Base-by-base conservation (phyloP, 2,888 invertebrate species). In the Willowsia nigromaculata region DNA sequence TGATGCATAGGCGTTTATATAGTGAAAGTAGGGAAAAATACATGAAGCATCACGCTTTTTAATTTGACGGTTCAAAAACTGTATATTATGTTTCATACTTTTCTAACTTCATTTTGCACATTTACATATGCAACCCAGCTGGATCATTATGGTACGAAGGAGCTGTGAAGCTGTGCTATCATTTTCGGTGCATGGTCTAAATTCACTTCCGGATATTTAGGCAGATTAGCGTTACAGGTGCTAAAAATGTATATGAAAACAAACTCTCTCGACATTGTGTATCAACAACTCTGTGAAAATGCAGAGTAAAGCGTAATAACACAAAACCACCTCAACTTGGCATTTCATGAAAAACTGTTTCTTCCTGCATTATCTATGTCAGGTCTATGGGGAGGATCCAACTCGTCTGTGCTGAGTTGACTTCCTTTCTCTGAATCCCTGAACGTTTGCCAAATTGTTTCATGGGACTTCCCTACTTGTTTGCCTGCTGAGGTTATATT, bases 381-480 rank as follows among this genome's bases (percentile, higher is more conserved):
- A 80, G 33, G 86, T 80, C 68, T 62, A 83, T 37, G 76, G 53
- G 37, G 18, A 30, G 88, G 80, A 88, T 47, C 78, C 88, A 68
- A 80, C 68, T 25, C 78, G 88, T 88, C 88, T 88, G 27, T 43
- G 47, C 30, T 47, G 47, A 33, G 62, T 33, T 80, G 53, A 83
- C 88, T 84, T 80, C 84, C 80, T 88, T 88, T 88, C 88, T 84
- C 80, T 83, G 65, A 88, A 88, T 78, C 62, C 82, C 78, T 88
- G 88, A 88, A 88, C 68, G n/a, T 1, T 5, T 78, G 88, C 88
- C 88, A 88, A 88, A 82, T 65, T 43, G 71, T 56, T 88, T 84
- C 71, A 82, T 82, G 62, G 88, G 88, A 65, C 78, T 88, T 88
- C 65, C 83, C 88, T 76, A 37, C 18, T 65, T 71, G 40, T 65